Percentiles rank a stretch among this genome's conserved stretches.
Conservation (phyloP, 1,140 invertebrate genomes). For the Helicoverpa zea region DNA sequence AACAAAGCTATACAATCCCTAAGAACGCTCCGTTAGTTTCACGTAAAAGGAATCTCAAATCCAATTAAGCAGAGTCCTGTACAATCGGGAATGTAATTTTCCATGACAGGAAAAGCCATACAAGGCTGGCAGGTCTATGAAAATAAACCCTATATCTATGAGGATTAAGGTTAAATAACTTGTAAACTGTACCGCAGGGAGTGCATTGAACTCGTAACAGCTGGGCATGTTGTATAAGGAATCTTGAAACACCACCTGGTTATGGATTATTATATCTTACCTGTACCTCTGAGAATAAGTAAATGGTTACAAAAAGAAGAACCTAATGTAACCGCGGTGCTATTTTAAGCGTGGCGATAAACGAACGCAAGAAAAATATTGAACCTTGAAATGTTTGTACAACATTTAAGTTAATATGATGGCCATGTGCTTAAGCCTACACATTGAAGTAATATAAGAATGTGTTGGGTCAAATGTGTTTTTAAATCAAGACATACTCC, state of each 20-base stretch:
- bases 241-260: constrained; percentile 18
- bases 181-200: constrained; percentile 10
- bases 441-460: constrained; percentile 34
- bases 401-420: constrained; percentile 31
- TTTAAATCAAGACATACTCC: constrained; percentile 15
- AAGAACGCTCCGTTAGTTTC: constrained; percentile 16
- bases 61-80: constrained; percentile 60
- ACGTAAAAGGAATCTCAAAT: constrained; percentile 57
- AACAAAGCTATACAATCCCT: constrained; percentile 42
- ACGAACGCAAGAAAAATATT: constrained; percentile 14
- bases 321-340: not conserved
- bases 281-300: not conserved
- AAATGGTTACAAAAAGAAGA: not conserved
- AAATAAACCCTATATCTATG: constrained; percentile 38
- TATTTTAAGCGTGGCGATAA: not conserved
- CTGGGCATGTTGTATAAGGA: constrained; percentile 26
- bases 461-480: constrained; percentile 2
- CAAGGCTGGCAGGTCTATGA: constrained; percentile 38
- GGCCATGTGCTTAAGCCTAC: constrained; percentile 32
- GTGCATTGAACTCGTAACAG: constrained; percentile 29
- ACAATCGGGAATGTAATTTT: constrained; percentile 53
- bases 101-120: constrained; percentile 57
- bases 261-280: not conserved
- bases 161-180: constrained; percentile 35
- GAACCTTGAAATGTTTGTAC: constrained; percentile 42